These are phyloP conservation scores for Philereme vetulata DNA, from an alignment of 2,888 invertebrate species.

Conservation along the genomic window DNA sequence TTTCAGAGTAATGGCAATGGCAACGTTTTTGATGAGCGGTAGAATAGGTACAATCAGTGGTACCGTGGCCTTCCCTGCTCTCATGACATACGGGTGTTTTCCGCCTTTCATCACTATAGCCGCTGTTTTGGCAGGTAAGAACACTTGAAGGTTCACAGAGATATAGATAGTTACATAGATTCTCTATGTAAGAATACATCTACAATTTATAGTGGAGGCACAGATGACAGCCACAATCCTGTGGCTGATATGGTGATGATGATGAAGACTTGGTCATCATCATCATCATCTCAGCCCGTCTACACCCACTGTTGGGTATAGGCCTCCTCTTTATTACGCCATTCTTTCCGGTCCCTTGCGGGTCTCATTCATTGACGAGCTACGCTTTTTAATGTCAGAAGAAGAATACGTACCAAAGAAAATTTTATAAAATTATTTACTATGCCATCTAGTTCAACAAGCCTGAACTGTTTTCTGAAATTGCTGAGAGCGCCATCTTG, in stretches of 20 bases:
- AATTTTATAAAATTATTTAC: background rate
- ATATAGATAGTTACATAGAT: no score
- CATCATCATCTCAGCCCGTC: no score
- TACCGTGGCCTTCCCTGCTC: slow-evolving; percentile 87
- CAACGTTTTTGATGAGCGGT: slow-evolving; percentile 88
- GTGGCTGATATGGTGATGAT: no score
- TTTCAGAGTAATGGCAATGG: slow-evolving; percentile 88
- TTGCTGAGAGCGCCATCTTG: slow-evolving; percentile 8
- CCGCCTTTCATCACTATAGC: slow-evolving; percentile 89
- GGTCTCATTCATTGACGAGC: no score
- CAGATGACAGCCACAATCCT: no score
- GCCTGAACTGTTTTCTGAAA: background rate
- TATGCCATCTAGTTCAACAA: slow-evolving; percentile 20
- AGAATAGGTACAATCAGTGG: slow-evolving; percentile 88
- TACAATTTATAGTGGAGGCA: no score
- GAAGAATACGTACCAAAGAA: background rate
- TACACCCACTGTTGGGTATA: no score
- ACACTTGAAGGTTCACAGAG: background rate
- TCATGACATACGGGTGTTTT: slow-evolving; percentile 87
- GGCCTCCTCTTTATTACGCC: no score
- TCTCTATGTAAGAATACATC: no score
- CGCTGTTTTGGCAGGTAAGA: slow-evolving; percentile 83
- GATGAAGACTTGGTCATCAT: no score
- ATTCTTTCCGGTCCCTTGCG: no score
- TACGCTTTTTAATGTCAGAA: no score